Conservation (phyloP, 2,113 vertebrate species). For the Chloropsis cyanopogon region DNA sequence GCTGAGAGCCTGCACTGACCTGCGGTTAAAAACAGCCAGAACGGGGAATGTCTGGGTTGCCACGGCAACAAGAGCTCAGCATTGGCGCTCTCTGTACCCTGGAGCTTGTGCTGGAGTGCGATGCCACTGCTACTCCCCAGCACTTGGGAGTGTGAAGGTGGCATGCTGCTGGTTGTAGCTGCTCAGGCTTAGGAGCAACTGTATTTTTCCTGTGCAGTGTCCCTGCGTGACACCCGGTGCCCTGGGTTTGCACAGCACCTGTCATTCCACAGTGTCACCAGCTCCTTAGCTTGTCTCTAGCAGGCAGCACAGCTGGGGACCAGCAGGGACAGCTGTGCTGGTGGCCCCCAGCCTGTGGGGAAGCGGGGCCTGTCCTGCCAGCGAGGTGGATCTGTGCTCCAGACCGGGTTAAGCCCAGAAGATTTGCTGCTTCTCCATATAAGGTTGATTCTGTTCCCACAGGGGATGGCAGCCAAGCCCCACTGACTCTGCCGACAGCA, state of each 20-base stretch:
- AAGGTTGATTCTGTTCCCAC: not conserved
- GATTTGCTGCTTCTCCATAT: conserved; percentile 35
- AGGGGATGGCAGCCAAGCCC: not conserved
- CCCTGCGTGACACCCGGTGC: not conserved
- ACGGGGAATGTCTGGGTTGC: rapidly evolving
- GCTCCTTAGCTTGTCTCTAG: not conserved
- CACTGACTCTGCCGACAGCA: not conserved
- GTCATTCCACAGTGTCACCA: conserved; percentile 9
- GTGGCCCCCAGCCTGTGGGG: not conserved
- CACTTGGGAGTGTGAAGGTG: rapidly evolving
- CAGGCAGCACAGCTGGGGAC: not conserved
- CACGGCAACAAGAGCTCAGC: rapidly evolving
- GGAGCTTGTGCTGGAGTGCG: not conserved
- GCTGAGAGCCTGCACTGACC: not conserved
- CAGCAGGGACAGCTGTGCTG: not conserved
- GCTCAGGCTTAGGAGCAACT: not conserved
- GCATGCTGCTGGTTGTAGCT: rapidly evolving
- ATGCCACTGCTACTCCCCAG: rapidly evolving
- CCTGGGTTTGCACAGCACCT: not conserved
- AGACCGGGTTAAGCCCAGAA: not conserved
- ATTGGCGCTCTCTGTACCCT: not conserved
- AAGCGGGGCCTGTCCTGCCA: rapidly evolving
- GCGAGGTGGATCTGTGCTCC: not conserved
- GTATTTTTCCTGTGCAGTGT: not conserved
- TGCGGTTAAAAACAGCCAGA: not conserved